Base-by-base conservation (phyloP, 92 coral and sea anemone genomes). In the Epizoanthus ramosus region DNA sequence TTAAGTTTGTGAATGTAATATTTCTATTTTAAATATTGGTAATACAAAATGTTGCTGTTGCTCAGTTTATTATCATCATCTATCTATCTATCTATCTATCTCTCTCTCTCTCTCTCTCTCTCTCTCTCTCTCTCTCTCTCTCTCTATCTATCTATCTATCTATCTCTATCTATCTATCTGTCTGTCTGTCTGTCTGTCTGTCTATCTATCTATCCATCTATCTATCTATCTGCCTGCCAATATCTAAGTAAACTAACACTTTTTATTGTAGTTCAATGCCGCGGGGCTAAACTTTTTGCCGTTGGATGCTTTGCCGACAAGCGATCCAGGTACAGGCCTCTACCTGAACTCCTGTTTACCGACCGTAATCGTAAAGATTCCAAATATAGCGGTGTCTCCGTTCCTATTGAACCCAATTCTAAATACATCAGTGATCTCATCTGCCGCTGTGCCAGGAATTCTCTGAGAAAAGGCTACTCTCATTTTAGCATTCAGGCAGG, bases 301-400 rank as follows among this genome's bases (percentile, higher is more conserved):
- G 21, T 31, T 31, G 71, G 71, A 4, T 66, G 71, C 71, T 66
- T 28, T 31, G 71, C 5, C 3, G 71, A 66, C 37, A 66, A 66
- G 71, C 71, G 71, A 3, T 15, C 45, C 37, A 15, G 71, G 18
- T 41, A 35, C 45, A 25, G 71, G 10, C 71, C 71, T 7, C 71
- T 66, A 0, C 71, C 71, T 25, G 71, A 66, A 66, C 71, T 66
- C 37, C 41, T 66, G 5, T 66, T 66, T 41, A 66, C 71, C 71
- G 71, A 66, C 71, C 71, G 47, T 47, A 28, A 66, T 12, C 15
- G n/a, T 4, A 66, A 66, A 66, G 45, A 66, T 31, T 31, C 71
- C 71, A 66, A 66, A 5, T 25, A 13, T 41, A 66, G 71, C 9
- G 71, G 71, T 6, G 71, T 66, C 22, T 14, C 71, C n/a, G 18